A percentile compares a stretch with the other conserved stretches of the same genome.
Evolutionary conservation across 2,113 vertebrate species (phyloP).

Genomic region (Pteronura brasiliensis): DNA sequence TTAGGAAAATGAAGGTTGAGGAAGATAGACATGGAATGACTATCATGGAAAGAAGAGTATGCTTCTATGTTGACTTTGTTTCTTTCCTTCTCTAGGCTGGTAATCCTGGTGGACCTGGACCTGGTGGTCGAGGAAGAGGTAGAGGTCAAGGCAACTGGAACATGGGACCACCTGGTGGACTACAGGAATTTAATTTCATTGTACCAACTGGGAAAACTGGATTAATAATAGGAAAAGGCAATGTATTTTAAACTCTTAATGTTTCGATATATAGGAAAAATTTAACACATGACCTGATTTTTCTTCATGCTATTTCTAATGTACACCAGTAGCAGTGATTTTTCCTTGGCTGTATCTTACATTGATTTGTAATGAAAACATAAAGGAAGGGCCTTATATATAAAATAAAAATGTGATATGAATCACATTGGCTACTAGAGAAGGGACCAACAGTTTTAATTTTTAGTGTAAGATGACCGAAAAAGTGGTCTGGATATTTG

Average conservation of each 20-base stretch:
- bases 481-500: neutral
- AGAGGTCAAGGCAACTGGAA: conserved; percentile 98
- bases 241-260: conserved; percentile 55
- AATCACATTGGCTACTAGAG: neutral
- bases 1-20: neutral
- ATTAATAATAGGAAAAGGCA: conserved; percentile 98
- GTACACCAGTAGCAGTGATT: neutral
- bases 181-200: conserved; percentile 98
- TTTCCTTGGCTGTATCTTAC: neutral
- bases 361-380: neutral
- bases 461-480: neutral
- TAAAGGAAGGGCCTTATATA: neutral
- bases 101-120: conserved; percentile 93
- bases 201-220: conserved; percentile 98
- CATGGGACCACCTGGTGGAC: conserved; percentile 97
- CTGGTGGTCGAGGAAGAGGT: conserved; percentile 94
- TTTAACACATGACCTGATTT: neutral
- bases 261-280: neutral
- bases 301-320: neutral
- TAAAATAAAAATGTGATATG: neutral
- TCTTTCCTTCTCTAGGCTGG: conserved; percentile 84
- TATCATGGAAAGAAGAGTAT: neutral
- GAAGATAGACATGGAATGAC: neutral
- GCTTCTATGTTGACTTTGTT: neutral
- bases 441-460: neutral